Conservation (phyloP, 2,113 vertebrate species). For the Zosterops borbonicus region DNA sequence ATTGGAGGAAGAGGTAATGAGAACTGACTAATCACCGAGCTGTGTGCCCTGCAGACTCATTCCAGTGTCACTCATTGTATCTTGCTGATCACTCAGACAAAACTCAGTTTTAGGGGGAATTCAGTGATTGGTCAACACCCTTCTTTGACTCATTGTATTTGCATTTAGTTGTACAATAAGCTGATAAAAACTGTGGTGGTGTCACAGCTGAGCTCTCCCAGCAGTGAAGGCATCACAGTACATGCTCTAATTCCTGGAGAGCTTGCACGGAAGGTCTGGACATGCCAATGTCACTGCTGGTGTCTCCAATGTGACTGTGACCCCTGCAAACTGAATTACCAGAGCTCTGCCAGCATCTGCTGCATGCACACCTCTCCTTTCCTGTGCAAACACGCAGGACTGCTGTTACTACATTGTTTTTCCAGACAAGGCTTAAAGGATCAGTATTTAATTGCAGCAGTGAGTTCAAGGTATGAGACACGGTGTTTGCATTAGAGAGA, state of each 20-base stretch:
- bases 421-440: constrained; percentile 34
- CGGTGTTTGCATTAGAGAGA: background rate
- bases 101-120: background rate
- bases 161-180: background rate
- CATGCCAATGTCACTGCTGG: background rate
- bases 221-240: background rate
- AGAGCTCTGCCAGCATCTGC: background rate
- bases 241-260: background rate
- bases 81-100: constrained; percentile 5
- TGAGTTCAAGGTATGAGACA: background rate
- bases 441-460: constrained; percentile 36
- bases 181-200: background rate
- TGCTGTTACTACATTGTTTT: background rate
- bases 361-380: background rate
- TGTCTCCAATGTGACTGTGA: background rate
- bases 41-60: background rate
- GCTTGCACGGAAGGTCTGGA: background rate
- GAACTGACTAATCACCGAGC: background rate
- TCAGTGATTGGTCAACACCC: background rate
- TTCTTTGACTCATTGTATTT: background rate
- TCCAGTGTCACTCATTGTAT: background rate
- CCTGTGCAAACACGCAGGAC: background rate
- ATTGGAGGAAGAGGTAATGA: constrained; percentile 5
- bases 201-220: background rate
- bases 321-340: background rate